Evolutionary conservation across 92 coral and sea anemone species (phyloP).

Genomic region (Phenganax stokvisi): DNA sequence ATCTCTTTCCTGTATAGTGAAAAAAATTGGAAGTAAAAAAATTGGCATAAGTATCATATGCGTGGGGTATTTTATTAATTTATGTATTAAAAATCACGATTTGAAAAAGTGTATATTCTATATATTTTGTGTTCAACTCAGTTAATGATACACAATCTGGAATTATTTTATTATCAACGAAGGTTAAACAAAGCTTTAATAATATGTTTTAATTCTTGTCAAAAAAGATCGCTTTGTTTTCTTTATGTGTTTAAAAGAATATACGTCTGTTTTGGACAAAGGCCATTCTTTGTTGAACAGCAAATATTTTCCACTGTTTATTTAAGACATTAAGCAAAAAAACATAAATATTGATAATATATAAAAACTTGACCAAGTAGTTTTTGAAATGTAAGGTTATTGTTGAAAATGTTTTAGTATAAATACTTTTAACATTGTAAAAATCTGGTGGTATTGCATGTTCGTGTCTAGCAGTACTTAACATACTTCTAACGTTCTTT

Average conservation of each 20-base stretch:
- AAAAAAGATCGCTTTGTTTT: slow-evolving; percentile 14
- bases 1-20: no score
- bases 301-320: slow-evolving; percentile 14
- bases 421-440: neutral
- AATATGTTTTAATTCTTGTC: slow-evolving; percentile 1
- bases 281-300: slow-evolving; percentile 15
- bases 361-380: neutral
- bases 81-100: no score
- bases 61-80: no score
- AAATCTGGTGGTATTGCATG: neutral
- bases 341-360: neutral
- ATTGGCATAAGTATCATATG: no score
- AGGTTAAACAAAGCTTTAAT: slow-evolving; percentile 18
- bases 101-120: neutral
- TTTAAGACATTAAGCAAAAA: neutral
- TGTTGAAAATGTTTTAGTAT: neutral
- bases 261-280: slow-evolving; percentile 20
- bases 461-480: neutral
- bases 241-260: slow-evolving; percentile 9
- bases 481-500: neutral
- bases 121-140: neutral
- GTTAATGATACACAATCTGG: neutral
- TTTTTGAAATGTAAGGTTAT: neutral
- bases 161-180: neutral
- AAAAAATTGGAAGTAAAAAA: no score